Conservation (phyloP, 2,888 invertebrate species). For the Sphinx pinastri region DNA sequence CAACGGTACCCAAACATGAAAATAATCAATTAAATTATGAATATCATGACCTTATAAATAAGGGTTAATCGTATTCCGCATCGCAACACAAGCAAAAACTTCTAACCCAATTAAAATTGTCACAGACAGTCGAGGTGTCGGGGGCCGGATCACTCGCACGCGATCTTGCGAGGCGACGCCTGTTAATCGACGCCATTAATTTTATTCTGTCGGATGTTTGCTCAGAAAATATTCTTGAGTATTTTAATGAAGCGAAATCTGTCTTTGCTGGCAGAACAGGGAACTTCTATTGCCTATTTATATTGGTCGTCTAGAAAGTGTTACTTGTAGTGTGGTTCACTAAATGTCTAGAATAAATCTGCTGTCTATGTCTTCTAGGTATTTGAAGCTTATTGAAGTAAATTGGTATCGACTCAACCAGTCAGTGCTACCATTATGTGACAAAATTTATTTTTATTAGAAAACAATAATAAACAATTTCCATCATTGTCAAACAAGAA, state of each 20-base stretch:
- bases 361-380: not conserved
- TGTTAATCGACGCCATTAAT: slow-evolving; percentile 80
- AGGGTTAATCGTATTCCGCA: slow-evolving; percentile 66
- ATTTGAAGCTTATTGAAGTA: not conserved
- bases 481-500: no score
- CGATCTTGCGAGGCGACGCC: slow-evolving; percentile 69
- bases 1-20: not conserved
- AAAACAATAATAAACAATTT: no score
- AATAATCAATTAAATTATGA: slow-evolving; percentile 41
- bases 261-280: slow-evolving; percentile 15
- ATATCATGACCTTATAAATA: slow-evolving; percentile 75
- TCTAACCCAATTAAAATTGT: slow-evolving; percentile 81
- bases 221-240: slow-evolving; percentile 64
- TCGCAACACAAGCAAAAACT: slow-evolving; percentile 71
- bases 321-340: not conserved
- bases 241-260: slow-evolving; percentile 58
- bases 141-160: slow-evolving; percentile 73
- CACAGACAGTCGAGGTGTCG: slow-evolving; percentile 76
- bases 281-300: not conserved
- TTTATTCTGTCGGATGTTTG: slow-evolving; percentile 72
- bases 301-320: not conserved
- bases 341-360: not conserved
- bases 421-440: no score
- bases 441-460: no score
- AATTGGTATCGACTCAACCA: no score